A percentile compares a stretch with the other conserved stretches of the same genome.
These are phyloP conservation scores for Gibbula magus DNA, from an alignment of 2,888 invertebrate species.

Conservation along the genomic window DNA sequence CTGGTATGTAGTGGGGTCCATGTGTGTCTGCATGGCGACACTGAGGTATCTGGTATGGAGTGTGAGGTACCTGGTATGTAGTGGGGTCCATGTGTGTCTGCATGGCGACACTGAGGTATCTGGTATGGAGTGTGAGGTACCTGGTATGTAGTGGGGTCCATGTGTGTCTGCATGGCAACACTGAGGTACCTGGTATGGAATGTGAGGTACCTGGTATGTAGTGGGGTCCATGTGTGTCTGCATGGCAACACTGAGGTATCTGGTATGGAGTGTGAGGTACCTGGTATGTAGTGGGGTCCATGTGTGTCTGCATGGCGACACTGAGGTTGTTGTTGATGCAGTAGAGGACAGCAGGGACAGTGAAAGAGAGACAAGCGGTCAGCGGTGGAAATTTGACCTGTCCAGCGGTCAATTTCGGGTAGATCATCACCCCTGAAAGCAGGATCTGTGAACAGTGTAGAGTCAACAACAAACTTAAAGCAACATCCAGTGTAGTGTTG, in stretches of 20 bases:
- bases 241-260: constrained; percentile 45
- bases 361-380: constrained; percentile 59
- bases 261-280: constrained; percentile 43
- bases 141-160: too few species aligned
- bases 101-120: too few species aligned
- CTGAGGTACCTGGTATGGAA: neutral
- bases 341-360: constrained; percentile 73
- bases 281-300: constrained; percentile 76
- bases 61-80: too few species aligned
- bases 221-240: constrained; percentile 75
- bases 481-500: too few species aligned
- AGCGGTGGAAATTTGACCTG: constrained; percentile 44
- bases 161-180: neutral
- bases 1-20: too few species aligned
- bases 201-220: constrained; percentile 71
- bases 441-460: constrained; percentile 39
- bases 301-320: constrained; percentile 73
- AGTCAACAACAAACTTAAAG: too few species aligned
- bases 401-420: constrained; percentile 41
- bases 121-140: too few species aligned
- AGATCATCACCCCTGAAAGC: constrained; percentile 46
- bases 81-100: too few species aligned
- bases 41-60: too few species aligned
- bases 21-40: too few species aligned
- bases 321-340: constrained; percentile 73